phyloP scores from a whole-genome alignment of 2,888 invertebrate species.

The Leptinotarsa haldemani region DNA sequence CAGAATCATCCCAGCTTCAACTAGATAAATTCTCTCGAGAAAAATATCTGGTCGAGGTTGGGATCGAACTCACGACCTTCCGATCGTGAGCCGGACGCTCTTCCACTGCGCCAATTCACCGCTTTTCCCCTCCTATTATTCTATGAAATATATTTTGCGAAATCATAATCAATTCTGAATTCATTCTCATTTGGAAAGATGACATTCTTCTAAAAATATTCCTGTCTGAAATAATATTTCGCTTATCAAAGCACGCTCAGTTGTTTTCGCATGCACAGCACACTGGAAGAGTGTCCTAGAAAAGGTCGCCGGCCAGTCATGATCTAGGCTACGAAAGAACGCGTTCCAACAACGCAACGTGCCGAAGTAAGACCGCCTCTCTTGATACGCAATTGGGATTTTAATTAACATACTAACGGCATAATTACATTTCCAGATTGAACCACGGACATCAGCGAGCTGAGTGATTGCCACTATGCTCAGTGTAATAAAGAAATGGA shows the following conservation, averaged over 20 bases:
- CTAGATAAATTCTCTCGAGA: no score
- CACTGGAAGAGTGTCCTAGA: constrained; percentile 32
- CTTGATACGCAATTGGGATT: constrained; percentile 31
- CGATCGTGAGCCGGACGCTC: no score
- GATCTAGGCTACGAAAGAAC: constrained; percentile 33
- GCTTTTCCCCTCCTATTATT: no score
- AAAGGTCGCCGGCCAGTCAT: constrained; percentile 36
- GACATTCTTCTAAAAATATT: no score
- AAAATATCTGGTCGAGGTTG: no score
- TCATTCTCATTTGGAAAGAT: no score
- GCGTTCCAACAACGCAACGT: neutral
- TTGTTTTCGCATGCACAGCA: constrained; percentile 24
- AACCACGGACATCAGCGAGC: constrained; percentile 5
- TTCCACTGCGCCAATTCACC: no score
- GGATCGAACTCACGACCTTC: no score
- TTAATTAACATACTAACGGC: constrained; percentile 39
- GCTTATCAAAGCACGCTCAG: neutral
- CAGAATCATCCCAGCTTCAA: no score
- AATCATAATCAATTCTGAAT: no score
- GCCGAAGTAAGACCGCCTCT: constrained; percentile 4
- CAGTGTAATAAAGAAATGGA: constrained; percentile 12
- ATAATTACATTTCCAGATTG: constrained; percentile 34
- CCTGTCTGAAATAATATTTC: neutral
- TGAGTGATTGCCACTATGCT: constrained; percentile 16
- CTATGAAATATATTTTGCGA: no score